Base-by-base conservation (phyloP, 2,797 vertebrate species). In the Danio aesculapii region DNA sequence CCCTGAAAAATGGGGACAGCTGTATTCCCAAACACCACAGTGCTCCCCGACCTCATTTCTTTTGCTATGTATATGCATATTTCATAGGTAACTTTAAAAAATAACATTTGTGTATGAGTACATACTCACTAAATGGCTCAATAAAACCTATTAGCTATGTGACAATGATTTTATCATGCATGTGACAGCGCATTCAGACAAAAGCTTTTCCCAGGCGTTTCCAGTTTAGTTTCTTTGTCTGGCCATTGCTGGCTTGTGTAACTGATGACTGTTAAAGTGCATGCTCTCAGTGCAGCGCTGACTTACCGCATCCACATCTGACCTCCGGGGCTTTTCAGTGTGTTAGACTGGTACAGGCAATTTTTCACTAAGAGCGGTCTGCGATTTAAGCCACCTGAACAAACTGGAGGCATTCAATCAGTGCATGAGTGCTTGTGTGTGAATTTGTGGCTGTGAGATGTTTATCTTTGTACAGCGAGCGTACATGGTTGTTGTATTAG, bases 371-470 rank as follows among this genome's bases (percentile, higher is more conserved):
- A 30, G 21, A 78, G 21, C 75, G 52, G 63, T 74, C 63, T 83
- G 83, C 41, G 55, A 76, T 59, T 74, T 55, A 53, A 41, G 59
- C 66, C 74, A 83, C 83, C 67, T 79, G 59, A 76, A 78, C 66
- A 74, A 67, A 57, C 71, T 67, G 44, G 53, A 81, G 21, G 13
- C 69, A 17, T 21, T 70, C 64, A 77, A 70, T 85, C 81, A 77
- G 55, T 64, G 68, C 12, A 21, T 73, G 39, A 53, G 68, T 73
- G 52, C 55, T 16, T 71, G 52, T 17, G 64, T 61, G 74, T 39
- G 68, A 41, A 67, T 69, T 49, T 70, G 64, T 70, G 68, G 62
- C 47, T 7, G 9, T 11, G 47, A 72, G 75, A 64, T 53, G 49
- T 69, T 47, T 85, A 57, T 80, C 64, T 78, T 47, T 59, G 59